Evolutionary conservation across 2,888 invertebrate species (phyloP).

Genomic region (Deilephila elpenor): DNA sequence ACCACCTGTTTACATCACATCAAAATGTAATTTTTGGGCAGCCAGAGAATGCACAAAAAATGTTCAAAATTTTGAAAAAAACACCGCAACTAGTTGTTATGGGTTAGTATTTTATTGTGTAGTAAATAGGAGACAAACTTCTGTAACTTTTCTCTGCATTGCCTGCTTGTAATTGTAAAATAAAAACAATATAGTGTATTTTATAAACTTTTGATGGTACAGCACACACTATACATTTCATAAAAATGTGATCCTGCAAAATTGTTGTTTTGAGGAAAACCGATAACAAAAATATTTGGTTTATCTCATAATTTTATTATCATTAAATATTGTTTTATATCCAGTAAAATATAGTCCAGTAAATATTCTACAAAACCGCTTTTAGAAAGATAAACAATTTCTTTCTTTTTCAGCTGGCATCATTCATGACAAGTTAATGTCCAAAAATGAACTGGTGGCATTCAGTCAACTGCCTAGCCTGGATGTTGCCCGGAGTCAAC

Average conservation of each 20-base stretch:
- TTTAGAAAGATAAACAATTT: not conserved
- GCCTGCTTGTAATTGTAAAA: not conserved
- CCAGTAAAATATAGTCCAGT: not conserved
- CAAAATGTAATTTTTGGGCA: conserved; percentile 89
- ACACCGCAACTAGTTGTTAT: conserved; percentile 89
- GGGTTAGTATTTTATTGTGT: conserved; percentile 73
- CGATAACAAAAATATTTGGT: too few relatives aligned
- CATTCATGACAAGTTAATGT: conserved; percentile 87
- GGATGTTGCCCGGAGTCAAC: conserved; percentile 86
- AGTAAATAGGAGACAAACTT: not conserved
- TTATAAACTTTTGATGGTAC: too few relatives aligned
- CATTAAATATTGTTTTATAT: not conserved
- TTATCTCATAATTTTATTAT: not conserved
- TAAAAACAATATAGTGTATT: not conserved
- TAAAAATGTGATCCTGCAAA: too few relatives aligned
- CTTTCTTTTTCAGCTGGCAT: conserved; percentile 87
- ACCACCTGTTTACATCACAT: conserved; percentile 86
- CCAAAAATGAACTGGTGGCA: conserved; percentile 87
- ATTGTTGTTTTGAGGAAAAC: too few relatives aligned
- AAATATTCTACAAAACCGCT: too few relatives aligned
- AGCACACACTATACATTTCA: too few relatives aligned
- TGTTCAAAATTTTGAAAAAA: conserved; percentile 88
- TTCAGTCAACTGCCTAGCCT: conserved; percentile 88
- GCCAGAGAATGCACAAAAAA: conserved; percentile 84
- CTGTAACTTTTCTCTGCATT: too few relatives aligned